A percentile compares a stretch with the other conserved stretches of the same genome.
These are phyloP conservation scores for Zaprionus lachaisei DNA, from an alignment of 1,140 invertebrate genomes.

Conservation along the genomic window DNA sequence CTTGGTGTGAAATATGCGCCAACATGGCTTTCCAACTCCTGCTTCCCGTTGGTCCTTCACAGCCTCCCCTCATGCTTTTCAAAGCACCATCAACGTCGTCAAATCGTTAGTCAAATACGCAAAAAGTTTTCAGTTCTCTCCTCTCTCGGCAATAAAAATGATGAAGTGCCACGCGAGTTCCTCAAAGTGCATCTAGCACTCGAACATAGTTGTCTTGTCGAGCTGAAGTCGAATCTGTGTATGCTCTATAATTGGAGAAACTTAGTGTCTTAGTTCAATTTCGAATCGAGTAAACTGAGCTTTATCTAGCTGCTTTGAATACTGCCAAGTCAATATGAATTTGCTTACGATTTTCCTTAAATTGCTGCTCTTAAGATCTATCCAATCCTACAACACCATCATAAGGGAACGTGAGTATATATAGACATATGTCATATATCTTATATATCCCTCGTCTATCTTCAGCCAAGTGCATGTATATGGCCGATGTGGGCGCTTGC, in stretches of 20 bases:
- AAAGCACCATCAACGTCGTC: conserved; percentile 74
- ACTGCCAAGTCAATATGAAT: not conserved
- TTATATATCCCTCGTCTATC: too few relatives aligned
- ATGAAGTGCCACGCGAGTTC: conserved; percentile 66
- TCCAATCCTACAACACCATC: conserved; percentile 8
- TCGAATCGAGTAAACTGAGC: not conserved
- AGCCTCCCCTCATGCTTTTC: conserved; percentile 44
- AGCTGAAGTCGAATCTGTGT: not conserved
- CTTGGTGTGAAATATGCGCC: conserved; percentile 47
- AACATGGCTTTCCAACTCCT: conserved; percentile 3
- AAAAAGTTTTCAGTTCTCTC: conserved; percentile 43
- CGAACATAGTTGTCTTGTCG: not conserved
- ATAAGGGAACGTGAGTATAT: conserved; percentile 48
- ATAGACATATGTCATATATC: not conserved
- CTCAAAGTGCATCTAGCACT: conserved; percentile 45
- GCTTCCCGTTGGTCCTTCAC: not conserved
- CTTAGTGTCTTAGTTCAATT: not conserved
- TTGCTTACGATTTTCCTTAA: not conserved
- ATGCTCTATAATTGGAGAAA: not conserved
- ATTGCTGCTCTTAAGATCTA: fast-evolving
- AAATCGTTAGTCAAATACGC: conserved; percentile 78
- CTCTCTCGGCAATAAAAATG: conserved; percentile 75
- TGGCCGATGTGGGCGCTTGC: conserved; percentile 54
- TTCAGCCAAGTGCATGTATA: conserved; percentile 49
- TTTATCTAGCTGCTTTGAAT: not conserved